Percentiles rank a stretch among this genome's conserved stretches.
These are phyloP conservation scores for Anoplophora glabripennis DNA, from an alignment of 1,140 invertebrate genomes.

Conservation along the genomic window DNA sequence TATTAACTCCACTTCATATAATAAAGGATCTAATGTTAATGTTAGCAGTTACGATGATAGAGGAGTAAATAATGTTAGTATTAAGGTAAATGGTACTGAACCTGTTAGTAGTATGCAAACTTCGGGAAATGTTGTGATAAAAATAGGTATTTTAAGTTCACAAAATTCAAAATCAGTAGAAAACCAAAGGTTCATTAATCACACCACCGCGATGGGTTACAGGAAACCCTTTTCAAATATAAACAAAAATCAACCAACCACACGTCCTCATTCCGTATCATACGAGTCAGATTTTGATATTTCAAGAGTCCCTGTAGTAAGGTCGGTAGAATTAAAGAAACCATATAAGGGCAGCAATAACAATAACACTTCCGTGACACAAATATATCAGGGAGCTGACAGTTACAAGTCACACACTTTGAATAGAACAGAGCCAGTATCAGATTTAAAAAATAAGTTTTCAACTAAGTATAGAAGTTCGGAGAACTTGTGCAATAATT, in stretches of 20 bases:
- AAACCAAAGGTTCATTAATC: conserved; percentile 35
- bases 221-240: conserved; percentile 45
- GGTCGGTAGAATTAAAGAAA: conserved; percentile 49
- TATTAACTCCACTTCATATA: background rate
- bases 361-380: conserved; percentile 41
- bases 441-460: background rate
- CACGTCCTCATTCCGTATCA: conserved; percentile 45
- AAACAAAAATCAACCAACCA: conserved; percentile 31
- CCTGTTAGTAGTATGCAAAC: conserved; percentile 30
- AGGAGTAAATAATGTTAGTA: conserved; percentile 30
- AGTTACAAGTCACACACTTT: conserved; percentile 7
- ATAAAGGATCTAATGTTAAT: conserved; percentile 5
- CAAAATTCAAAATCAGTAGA: conserved; percentile 20
- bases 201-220: conserved; percentile 42
- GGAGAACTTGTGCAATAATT: conserved; percentile 15
- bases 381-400: conserved; percentile 31
- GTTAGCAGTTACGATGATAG: background rate
- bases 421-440: conserved; percentile 1
- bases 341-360: conserved; percentile 38
- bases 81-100: conserved; percentile 42
- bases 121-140: conserved; percentile 44
- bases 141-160: conserved; percentile 34
- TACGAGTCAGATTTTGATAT: conserved; percentile 41
- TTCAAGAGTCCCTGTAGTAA: conserved; percentile 47
- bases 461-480: conserved; percentile 13